These are phyloP conservation scores for Delphinapterus leucas DNA, from an alignment of 2,113 vertebrate species.

Conservation along the genomic window DNA sequence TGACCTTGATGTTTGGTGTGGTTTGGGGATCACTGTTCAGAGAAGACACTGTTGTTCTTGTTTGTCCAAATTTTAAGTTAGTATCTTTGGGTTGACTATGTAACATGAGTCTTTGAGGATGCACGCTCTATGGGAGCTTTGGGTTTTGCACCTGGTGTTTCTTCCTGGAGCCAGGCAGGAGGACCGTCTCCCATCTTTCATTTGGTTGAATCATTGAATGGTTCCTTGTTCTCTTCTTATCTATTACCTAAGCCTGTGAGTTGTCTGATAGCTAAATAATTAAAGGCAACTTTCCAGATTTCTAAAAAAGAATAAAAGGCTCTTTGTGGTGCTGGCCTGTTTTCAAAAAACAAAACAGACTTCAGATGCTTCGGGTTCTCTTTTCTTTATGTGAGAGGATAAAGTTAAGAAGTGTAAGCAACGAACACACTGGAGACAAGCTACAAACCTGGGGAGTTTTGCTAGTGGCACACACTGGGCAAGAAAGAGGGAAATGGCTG, in stretches of 20 bases:
- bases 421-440: neutral
- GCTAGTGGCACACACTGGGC: neutral
- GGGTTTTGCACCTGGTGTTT: neutral
- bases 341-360: slow-evolving; percentile 6
- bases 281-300: slow-evolving; percentile 21
- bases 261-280: slow-evolving; percentile 37
- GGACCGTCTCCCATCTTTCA: neutral
- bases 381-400: neutral
- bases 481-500: neutral
- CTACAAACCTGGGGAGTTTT: neutral
- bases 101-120: neutral
- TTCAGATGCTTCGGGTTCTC: neutral
- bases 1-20: neutral
- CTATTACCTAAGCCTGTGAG: neutral
- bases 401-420: neutral
- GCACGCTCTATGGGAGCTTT: neutral
- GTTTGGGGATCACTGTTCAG: neutral
- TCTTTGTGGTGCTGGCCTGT: neutral
- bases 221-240: neutral
- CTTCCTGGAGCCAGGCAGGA: neutral
- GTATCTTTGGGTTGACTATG: neutral
- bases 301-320: neutral
- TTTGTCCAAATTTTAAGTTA: neutral
- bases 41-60: neutral
- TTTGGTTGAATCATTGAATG: neutral